phyloP scores from a whole-genome alignment of 2,888 invertebrate genomes.

The Drosophila atroscutellata region DNA sequence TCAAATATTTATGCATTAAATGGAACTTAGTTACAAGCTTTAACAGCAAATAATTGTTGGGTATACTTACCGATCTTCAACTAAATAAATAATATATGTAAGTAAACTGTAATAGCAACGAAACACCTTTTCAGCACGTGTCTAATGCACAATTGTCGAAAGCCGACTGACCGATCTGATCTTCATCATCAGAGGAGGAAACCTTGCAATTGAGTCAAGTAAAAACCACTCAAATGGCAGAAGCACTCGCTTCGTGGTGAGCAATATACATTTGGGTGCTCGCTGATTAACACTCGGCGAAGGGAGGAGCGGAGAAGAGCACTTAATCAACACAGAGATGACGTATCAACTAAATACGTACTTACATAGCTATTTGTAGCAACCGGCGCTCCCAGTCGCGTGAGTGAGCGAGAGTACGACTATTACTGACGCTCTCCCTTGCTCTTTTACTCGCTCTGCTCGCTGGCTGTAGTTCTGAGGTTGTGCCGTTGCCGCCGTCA shows the following conservation, averaged over 20 bases:
- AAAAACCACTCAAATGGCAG: conserved; percentile 36
- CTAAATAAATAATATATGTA: not conserved
- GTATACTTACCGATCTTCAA: conserved; percentile 25
- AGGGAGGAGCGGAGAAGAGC: not conserved
- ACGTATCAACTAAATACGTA: conserved; percentile 16
- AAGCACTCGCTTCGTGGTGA: conserved; percentile 27
- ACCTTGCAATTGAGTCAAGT: conserved; percentile 23
- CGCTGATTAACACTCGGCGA: conserved; percentile 23
- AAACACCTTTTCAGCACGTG: conserved; percentile 27
- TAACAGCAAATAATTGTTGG: not conserved
- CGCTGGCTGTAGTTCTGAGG: conserved; percentile 28
- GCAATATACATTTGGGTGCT: conserved; percentile 14
- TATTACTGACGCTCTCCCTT: conserved; percentile 17
- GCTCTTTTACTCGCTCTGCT: conserved; percentile 23
- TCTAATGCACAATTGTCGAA: conserved; percentile 29
- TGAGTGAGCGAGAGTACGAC: conserved; percentile 3
- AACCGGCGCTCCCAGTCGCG: conserved; percentile 15
- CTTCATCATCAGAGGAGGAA: conserved; percentile 15
- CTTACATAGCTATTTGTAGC: conserved; percentile 25
- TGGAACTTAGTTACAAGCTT: not conserved
- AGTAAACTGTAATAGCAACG: not conserved
- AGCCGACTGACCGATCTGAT: conserved; percentile 10
- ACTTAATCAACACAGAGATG: conserved; percentile 16
- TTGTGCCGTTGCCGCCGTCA: conserved; percentile 38
- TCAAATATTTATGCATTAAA: conserved; percentile 11